Evolutionary conservation across 2,797 vertebrate species (phyloP).

Genomic region (Tokudaia muenninki): DNA sequence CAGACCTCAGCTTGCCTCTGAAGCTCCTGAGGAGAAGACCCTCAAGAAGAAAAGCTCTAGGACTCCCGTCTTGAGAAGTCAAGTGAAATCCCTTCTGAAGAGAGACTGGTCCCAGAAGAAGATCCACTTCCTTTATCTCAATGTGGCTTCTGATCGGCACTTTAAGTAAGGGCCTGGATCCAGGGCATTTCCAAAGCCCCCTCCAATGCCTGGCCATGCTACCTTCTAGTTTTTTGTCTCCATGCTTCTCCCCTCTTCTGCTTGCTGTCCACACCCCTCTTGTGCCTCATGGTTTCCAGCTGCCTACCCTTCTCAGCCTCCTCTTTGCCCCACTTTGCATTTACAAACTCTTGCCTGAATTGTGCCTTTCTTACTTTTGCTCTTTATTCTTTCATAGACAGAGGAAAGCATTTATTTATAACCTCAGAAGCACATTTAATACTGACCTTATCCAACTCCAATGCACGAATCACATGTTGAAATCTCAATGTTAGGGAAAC

Average conservation of each 20-base stretch:
- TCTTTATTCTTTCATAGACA: slow-evolving; percentile 33
- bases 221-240: background rate
- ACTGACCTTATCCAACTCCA: background rate
- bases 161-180: slow-evolving; percentile 86
- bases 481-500: slow-evolving; percentile 13
- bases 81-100: slow-evolving; percentile 71
- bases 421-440: slow-evolving; percentile 35
- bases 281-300: background rate
- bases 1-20: slow-evolving; percentile 54
- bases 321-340: background rate
- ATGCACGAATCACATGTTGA: slow-evolving; percentile 14
- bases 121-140: slow-evolving; percentile 89
- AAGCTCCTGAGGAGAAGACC: slow-evolving; percentile 5
- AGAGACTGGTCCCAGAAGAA: slow-evolving; percentile 81
- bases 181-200: background rate
- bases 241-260: background rate
- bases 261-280: background rate
- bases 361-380: slow-evolving; percentile 32
- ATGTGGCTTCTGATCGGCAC: slow-evolving; percentile 84
- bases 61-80: slow-evolving; percentile 15
- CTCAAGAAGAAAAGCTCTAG: slow-evolving; percentile 6
- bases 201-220: background rate
- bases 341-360: background rate
- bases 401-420: slow-evolving; percentile 3
- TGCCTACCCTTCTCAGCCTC: background rate